Conservation (phyloP, 2,113 vertebrate species). For the Salvator merianae region DNA sequence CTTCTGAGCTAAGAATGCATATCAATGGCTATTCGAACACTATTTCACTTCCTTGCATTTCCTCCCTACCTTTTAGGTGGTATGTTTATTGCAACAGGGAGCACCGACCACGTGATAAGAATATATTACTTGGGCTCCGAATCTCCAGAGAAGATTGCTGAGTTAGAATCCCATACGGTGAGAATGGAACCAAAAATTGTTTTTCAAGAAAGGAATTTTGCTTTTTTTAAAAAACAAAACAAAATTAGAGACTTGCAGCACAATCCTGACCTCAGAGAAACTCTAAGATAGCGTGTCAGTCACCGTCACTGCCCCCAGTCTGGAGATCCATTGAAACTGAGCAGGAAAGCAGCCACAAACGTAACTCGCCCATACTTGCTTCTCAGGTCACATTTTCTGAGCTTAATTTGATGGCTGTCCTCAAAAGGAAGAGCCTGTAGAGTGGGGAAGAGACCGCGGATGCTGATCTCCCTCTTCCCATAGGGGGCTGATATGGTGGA, state of each 20-base stretch:
- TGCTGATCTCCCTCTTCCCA: too few species aligned
- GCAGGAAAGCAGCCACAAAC: too few species aligned
- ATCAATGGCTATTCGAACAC: background rate
- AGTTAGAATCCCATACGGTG: conserved; percentile 93
- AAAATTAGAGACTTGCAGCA: background rate
- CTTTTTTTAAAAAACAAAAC: background rate
- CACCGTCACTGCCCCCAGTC: too few species aligned
- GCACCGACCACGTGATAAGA: conserved; percentile 95
- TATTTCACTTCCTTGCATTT: conserved; percentile 32
- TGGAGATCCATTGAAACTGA: too few species aligned
- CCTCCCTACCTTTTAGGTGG: conserved; percentile 78
- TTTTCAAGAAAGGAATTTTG: background rate
- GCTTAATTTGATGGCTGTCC: too few species aligned
- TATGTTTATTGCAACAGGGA: conserved; percentile 96
- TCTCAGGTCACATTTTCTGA: too few species aligned
- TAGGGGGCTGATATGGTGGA: too few species aligned
- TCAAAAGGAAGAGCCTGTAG: too few species aligned
- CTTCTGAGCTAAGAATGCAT: background rate
- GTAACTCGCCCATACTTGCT: too few species aligned
- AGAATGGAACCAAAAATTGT: conserved; percentile 48
- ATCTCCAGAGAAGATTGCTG: conserved; percentile 91
- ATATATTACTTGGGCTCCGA: conserved; percentile 95
- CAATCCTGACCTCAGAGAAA: too few species aligned
- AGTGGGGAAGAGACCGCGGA: too few species aligned
- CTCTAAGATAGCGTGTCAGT: too few species aligned